Conservation (phyloP, 2,888 invertebrate genomes). For the Sipha maydis region DNA sequence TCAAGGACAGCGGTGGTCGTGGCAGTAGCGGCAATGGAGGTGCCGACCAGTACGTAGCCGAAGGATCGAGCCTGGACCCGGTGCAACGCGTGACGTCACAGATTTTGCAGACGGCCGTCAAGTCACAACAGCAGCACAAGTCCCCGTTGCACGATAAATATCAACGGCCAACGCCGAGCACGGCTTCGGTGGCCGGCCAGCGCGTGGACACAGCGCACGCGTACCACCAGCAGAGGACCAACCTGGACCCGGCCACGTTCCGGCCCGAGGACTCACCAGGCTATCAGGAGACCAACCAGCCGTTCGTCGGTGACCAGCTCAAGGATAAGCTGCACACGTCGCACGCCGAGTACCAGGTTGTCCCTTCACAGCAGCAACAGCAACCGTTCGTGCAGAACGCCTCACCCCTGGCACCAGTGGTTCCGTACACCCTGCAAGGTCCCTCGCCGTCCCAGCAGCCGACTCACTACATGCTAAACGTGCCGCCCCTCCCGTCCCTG, state of each 20-base stretch:
- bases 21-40: not conserved
- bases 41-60: constrained; percentile 41
- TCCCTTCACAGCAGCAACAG: not conserved
- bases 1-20: constrained; percentile 14
- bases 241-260: constrained; percentile 57
- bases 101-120: constrained; percentile 59
- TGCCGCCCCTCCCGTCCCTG: constrained; percentile 53
- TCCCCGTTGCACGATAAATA: constrained; percentile 63
- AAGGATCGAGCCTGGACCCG: constrained; percentile 49
- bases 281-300: constrained; percentile 60
- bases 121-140: constrained; percentile 53
- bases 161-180: constrained; percentile 61
- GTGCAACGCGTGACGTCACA: constrained; percentile 55
- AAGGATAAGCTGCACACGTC: constrained; percentile 53
- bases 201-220: constrained; percentile 61
- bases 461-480: constrained; percentile 48
- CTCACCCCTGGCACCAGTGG: not conserved
- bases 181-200: not conserved
- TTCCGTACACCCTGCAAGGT: constrained; percentile 11
- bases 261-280: constrained; percentile 62
- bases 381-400: not conserved
- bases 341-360: constrained; percentile 51
- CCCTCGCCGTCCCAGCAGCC: not conserved
- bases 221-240: constrained; percentile 62
- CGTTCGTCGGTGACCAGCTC: constrained; percentile 55